Evolutionary conservation across 1,140 invertebrate genomes (phyloP), one percentile per base, ranked within the genome.

Genomic region (Zaprionus capensis): DNA sequence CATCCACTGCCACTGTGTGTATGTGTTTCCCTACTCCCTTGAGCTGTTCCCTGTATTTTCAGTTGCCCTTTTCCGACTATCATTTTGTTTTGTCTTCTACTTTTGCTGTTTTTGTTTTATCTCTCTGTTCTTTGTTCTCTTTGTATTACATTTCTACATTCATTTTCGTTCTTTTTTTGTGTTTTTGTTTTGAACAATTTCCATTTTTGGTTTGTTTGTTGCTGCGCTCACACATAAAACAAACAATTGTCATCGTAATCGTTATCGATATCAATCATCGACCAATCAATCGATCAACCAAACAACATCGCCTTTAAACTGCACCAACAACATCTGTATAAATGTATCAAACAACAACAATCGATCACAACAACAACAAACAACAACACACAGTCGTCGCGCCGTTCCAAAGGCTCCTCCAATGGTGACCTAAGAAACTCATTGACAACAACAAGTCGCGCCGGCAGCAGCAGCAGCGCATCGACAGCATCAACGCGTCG

Each of bases 101-200:
- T 53, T 59, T 72, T 56, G 74, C 14, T 66, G 24, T 67, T 55
- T 55, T 15, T 31, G 20, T 15, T 22, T 20, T 51, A 15, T 38
- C 22, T 61, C 24, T 64, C 26, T 20, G 6, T 20, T 61, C 36
- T 5, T 1, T 38, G 2, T 57, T 22, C 28, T 58, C 53, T 76
- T 59, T 61, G 67, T 72, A 49, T 76, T 77, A 76, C 64, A 72
- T 62, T 78, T 71, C 44, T 70, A 67, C 68, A 62, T 81, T 78
- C 31, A 55, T 71, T 86, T 86, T 79, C 44, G 69, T 82, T 85
- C 75, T 72, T 70, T 80, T 73, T 63, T 66, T 71, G 57, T 51
- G 63, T 71, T 62, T 51, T 74, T 80, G 58, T 46, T 57, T 77
- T 73, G 44, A 74, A 76, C 69, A 6, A 17, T 46, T 78, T 71